phyloP scores from a whole-genome alignment of 2,888 invertebrate genomes.

The Volucella inanis region DNA sequence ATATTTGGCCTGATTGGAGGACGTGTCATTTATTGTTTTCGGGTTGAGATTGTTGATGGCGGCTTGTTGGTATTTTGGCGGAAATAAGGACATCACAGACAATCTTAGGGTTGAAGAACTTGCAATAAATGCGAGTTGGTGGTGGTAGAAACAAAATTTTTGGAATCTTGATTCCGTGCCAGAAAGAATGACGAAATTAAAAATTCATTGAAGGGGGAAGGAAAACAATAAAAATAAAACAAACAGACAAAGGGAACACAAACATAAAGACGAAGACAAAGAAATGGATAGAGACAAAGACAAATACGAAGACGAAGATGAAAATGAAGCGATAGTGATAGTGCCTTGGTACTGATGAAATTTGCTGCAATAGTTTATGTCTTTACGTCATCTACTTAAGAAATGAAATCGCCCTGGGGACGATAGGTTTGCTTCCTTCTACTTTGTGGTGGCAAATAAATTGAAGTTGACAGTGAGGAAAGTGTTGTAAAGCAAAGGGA shows the following conservation, averaged over 20 bases:
- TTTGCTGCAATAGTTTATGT: conserved; percentile 46
- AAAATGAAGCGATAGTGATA: background rate
- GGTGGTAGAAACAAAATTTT: conserved; percentile 10
- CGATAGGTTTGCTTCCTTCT: background rate
- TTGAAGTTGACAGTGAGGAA: background rate
- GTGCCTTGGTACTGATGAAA: conserved; percentile 1
- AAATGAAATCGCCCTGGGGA: conserved; percentile 31
- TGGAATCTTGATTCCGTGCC: conserved; percentile 31
- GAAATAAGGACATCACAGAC: background rate
- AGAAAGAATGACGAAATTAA: conserved; percentile 24
- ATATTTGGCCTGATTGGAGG: conserved; percentile 46
- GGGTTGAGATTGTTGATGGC: conserved; percentile 13
- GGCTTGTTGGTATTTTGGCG: background rate
- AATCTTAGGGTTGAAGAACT: background rate
- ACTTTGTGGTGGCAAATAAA: conserved; percentile 15
- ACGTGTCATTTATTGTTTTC: conserved; percentile 7
- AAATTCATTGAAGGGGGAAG: conserved; percentile 27
- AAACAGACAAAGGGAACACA: background rate
- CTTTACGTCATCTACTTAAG: conserved; percentile 38
- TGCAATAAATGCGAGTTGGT: too few species aligned
- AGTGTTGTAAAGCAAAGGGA: background rate
- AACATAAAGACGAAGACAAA: conserved; percentile 3
- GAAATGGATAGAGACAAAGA: background rate
- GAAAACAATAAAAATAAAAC: too few species aligned
- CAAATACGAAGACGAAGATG: background rate